phyloP scores from a whole-genome alignment of 2,797 vertebrate species.

The Smutsia gigantea region DNA sequence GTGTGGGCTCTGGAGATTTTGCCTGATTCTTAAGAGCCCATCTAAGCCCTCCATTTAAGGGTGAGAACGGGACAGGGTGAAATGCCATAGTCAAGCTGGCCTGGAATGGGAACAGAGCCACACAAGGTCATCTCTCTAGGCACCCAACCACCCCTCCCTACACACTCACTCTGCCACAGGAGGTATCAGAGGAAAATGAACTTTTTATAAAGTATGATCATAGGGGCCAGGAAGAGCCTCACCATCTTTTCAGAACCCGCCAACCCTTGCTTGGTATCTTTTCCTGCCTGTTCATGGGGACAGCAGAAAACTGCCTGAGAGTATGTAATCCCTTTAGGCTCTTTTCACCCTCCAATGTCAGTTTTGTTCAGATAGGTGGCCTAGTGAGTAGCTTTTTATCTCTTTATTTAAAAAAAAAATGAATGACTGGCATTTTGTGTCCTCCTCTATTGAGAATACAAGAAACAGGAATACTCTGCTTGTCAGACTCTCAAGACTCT shows the following conservation, averaged over 20 bases:
- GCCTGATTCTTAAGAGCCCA: background rate
- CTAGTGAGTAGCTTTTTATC: background rate
- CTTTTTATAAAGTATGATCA: background rate
- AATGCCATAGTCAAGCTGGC: background rate
- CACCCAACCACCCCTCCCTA: background rate
- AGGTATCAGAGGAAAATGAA: background rate
- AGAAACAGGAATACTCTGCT: background rate
- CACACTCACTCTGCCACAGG: background rate
- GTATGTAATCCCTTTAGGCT: background rate
- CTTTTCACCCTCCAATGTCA: background rate
- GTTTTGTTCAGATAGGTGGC: background rate
- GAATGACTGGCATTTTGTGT: background rate
- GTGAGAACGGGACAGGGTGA: background rate
- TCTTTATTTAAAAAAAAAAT: constrained; percentile 6
- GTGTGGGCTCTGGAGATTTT: background rate
- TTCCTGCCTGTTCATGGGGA: background rate
- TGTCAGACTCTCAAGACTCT: background rate
- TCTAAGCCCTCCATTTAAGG: background rate
- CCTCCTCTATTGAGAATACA: background rate
- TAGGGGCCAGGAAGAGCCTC: background rate
- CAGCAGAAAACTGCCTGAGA: background rate
- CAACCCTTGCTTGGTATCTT: background rate
- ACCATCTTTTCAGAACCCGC: background rate
- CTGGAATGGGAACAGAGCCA: background rate
- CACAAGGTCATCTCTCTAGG: background rate